Percentiles rank a stretch among this genome's conserved stretches.
Conservation (phyloP, 1,140 invertebrate genomes). For the Rhysida immarginata region DNA sequence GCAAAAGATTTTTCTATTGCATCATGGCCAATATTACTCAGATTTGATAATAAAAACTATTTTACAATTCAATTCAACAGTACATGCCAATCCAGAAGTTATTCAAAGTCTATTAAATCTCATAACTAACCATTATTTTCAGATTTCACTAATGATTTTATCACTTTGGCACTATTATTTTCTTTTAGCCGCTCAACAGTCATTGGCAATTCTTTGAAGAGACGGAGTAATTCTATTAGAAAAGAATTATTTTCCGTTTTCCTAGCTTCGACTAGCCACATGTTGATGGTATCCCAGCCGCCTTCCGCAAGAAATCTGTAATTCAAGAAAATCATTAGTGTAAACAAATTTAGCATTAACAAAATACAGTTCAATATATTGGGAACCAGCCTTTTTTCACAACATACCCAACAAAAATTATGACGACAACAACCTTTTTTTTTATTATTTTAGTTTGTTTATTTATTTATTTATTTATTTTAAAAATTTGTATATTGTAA, state of each 20-base stretch:
- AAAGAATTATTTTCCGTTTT: conserved; percentile 66
- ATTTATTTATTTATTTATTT: too few relatives aligned
- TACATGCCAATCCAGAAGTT: not conserved
- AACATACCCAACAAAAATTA: too few relatives aligned
- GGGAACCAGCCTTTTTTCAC: too few relatives aligned
- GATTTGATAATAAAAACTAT: not conserved
- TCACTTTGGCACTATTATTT: conserved; percentile 76
- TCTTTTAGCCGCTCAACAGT: conserved; percentile 74
- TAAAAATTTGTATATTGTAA: too few relatives aligned
- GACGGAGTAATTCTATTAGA: conserved; percentile 64
- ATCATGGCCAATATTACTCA: too few relatives aligned
- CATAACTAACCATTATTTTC: conserved; percentile 48
- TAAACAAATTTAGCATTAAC: too few relatives aligned
- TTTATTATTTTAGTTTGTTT: too few relatives aligned
- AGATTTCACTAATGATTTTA: conserved; percentile 71
- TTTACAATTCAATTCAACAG: not conserved
- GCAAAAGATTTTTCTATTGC: too few relatives aligned
- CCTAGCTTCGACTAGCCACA: conserved; percentile 74
- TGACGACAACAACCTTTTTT: too few relatives aligned
- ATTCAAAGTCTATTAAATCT: not conserved
- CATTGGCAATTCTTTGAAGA: conserved; percentile 68
- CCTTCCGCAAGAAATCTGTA: conserved; percentile 68
- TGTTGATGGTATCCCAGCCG: conserved; percentile 75
- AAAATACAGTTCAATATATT: too few relatives aligned
- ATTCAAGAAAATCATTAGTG: too few relatives aligned